phyloP scores from a whole-genome alignment of 2,797 vertebrate genomes.

The Argya squamiceps region DNA sequence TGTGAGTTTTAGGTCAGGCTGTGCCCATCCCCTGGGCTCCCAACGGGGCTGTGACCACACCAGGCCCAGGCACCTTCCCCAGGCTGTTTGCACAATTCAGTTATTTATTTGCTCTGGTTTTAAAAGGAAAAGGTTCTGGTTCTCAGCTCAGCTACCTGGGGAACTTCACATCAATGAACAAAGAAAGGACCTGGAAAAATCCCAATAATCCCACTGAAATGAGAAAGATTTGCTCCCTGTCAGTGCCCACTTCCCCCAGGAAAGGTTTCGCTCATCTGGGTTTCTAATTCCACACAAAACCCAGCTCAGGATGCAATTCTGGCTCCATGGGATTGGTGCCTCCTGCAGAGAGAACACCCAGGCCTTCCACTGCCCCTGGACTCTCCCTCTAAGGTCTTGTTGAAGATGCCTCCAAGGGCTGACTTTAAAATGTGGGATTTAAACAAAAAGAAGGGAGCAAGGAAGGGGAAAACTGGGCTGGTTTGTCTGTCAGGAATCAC shows the following conservation, averaged over 20 bases:
- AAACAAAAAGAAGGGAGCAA: not conserved
- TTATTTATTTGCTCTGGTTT: slow-evolving; percentile 4
- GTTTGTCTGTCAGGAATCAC: not conserved
- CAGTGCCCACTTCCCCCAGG: fast-evolving
- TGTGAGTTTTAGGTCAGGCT: not conserved
- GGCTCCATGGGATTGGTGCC: not conserved
- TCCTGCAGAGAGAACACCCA: not conserved
- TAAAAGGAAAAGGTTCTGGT: not conserved
- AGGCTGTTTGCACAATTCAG: not conserved
- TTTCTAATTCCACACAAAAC: not conserved
- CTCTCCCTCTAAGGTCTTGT: not conserved
- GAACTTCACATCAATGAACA: not conserved
- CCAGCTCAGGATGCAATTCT: fast-evolving
- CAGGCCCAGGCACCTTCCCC: not conserved
- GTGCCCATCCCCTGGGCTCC: not conserved
- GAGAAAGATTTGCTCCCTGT: not conserved
- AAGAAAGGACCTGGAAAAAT: not conserved
- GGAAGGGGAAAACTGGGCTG: not conserved
- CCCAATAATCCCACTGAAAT: not conserved
- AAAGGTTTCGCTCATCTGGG: not conserved
- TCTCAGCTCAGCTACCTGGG: not conserved
- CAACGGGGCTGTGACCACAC: fast-evolving
- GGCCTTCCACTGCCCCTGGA: not conserved
- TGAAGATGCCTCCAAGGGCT: not conserved
- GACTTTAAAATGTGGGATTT: not conserved